A percentile compares a stretch with the other conserved stretches of the same genome.
Conservation (phyloP, 2,113 vertebrate genomes). For the Columbina picui region DNA sequence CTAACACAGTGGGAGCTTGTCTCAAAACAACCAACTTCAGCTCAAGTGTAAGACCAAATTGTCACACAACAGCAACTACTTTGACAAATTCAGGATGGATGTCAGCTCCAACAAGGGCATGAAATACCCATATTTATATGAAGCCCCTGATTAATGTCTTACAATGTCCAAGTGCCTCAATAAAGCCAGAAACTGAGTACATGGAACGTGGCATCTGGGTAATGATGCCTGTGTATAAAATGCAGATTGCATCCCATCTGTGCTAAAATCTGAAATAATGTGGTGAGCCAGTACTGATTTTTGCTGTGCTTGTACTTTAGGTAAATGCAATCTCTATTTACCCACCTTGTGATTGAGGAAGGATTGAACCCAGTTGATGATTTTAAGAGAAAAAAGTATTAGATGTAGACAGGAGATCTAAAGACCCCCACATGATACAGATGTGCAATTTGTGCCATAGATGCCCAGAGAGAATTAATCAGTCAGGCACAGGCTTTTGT, state of each 20-base stretch:
- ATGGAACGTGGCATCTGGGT: neutral
- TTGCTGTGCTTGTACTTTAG: neutral
- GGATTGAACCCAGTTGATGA: neutral
- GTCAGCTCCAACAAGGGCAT: neutral
- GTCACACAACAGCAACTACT: neutral
- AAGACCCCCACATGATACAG: neutral
- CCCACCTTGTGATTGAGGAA: neutral
- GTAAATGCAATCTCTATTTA: neutral
- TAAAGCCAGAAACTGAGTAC: neutral
- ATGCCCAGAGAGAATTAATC: neutral
- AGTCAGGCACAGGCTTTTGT: neutral
- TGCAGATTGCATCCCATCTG: neutral
- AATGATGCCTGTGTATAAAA: neutral
- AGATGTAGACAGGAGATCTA: neutral
- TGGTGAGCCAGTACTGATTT: neutral
- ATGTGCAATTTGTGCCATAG: neutral
- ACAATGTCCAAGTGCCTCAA: neutral
- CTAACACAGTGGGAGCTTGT: neutral
- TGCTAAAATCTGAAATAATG: neutral
- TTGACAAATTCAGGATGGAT: neutral
- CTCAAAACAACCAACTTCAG: neutral
- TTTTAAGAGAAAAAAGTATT: neutral
- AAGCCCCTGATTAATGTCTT: neutral
- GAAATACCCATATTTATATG: neutral
- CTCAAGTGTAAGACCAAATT: neutral